These are phyloP conservation scores for Papilio helenus DNA, from an alignment of 1,140 invertebrate species.

Conservation along the genomic window DNA sequence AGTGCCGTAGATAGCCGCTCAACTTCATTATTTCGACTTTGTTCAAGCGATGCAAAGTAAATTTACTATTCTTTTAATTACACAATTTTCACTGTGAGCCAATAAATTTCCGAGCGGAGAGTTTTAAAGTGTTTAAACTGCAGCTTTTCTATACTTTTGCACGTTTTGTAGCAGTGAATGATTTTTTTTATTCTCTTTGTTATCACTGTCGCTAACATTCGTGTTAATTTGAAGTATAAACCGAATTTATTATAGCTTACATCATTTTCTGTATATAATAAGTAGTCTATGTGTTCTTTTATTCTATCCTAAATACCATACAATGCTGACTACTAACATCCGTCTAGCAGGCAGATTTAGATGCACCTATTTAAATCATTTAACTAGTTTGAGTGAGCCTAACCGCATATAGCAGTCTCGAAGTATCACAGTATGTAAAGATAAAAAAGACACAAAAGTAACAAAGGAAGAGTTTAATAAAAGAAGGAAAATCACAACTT, in stretches of 20 bases:
- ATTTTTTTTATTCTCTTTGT: slow-evolving; percentile 18
- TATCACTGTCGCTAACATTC: neutral
- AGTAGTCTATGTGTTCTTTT: too few species aligned
- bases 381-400: too few species aligned
- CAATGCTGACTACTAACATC: too few species aligned
- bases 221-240: neutral
- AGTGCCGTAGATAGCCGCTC: slow-evolving; percentile 17
- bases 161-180: neutral
- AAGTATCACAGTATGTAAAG: too few species aligned
- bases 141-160: slow-evolving; percentile 38
- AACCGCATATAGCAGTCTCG: too few species aligned
- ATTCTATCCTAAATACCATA: too few species aligned
- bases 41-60: slow-evolving; percentile 46
- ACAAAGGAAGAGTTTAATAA: too few species aligned
- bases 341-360: too few species aligned
- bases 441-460: too few species aligned
- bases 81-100: slow-evolving; percentile 44
- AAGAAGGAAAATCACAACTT: too few species aligned
- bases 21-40: slow-evolving; percentile 50
- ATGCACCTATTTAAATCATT: too few species aligned
- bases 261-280: neutral
- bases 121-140: slow-evolving; percentile 46
- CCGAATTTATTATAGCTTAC: neutral
- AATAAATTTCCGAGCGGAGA: slow-evolving; percentile 32
- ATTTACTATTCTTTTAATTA: slow-evolving; percentile 52